A percentile compares a stretch with the other conserved stretches of the same genome.
Conservation (phyloP, 1,140 invertebrate genomes). For the Hypsibius dujardini region DNA sequence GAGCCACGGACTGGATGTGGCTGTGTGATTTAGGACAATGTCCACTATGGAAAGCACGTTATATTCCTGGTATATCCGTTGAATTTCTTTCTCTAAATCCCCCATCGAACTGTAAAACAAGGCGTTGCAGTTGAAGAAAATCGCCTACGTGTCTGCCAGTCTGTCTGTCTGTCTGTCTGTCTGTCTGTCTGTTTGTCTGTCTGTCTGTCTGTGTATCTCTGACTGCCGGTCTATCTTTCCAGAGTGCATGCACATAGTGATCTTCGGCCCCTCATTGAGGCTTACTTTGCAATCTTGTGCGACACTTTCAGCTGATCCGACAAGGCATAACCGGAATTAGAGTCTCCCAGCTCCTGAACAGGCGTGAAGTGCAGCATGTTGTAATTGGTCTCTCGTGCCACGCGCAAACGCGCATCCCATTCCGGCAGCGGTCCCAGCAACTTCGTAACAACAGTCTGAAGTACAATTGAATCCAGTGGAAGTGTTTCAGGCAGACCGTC, state of each 20-base stretch:
- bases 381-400: conserved; percentile 77
- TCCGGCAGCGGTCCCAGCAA: conserved; percentile 66
- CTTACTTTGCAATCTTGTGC: conserved; percentile 36
- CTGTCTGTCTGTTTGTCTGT: too few relatives aligned
- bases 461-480: conserved; percentile 66
- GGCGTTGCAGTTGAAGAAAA: neutral
- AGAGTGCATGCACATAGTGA: too few relatives aligned
- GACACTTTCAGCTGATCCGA: conserved; percentile 70
- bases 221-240: too few relatives aligned
- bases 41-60: conserved; percentile 71
- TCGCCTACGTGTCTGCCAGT: neutral
- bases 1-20: conserved; percentile 79
- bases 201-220: too few relatives aligned
- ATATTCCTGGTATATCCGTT: neutral
- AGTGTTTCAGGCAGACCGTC: conserved; percentile 40
- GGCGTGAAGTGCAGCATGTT: conserved; percentile 96
- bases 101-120: neutral
- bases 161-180: too few relatives aligned
- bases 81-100: neutral
- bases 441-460: conserved; percentile 85
- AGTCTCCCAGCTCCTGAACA: conserved; percentile 75
- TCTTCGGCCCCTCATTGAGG: neutral
- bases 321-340: conserved; percentile 75
- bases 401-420: conserved; percentile 65
- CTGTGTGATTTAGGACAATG: conserved; percentile 92